A percentile compares a stretch with the other conserved stretches of the same genome.
Evolutionary conservation across 2,113 vertebrate species (phyloP).

Genomic region (Saiga tatarica): DNA sequence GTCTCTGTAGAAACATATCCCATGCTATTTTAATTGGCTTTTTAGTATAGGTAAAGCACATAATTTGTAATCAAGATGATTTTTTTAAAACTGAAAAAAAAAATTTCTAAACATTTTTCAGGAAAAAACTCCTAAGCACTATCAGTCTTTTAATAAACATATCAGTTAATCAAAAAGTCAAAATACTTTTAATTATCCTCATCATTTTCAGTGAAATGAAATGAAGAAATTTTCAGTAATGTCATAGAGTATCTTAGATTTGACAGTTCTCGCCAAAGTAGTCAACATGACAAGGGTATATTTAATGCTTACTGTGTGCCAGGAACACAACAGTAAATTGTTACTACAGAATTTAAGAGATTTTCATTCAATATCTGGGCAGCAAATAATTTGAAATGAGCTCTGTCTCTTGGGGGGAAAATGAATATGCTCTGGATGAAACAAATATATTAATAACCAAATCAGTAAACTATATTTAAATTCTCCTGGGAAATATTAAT

Average conservation of each 20-base stretch:
- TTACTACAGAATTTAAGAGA: background rate
- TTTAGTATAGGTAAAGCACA: background rate
- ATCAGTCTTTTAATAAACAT: background rate
- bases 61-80: background rate
- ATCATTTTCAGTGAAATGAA: background rate
- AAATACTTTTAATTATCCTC: background rate
- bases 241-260: background rate
- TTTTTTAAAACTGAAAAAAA: background rate
- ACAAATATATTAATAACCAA: background rate
- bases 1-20: background rate
- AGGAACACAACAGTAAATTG: background rate
- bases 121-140: background rate
- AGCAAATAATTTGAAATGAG: background rate
- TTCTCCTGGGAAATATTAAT: background rate
- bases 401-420: background rate
- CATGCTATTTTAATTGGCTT: background rate
- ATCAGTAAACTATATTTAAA: background rate
- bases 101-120: background rate
- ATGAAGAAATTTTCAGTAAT: background rate
- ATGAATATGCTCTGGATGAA: background rate
- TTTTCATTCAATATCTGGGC: background rate
- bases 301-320: background rate
- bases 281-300: background rate
- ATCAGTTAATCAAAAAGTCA: background rate
- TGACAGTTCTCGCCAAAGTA: background rate